These are phyloP conservation scores for Orchesella flavescens DNA, from an alignment of 2,888 invertebrate genomes.

Conservation along the genomic window DNA sequence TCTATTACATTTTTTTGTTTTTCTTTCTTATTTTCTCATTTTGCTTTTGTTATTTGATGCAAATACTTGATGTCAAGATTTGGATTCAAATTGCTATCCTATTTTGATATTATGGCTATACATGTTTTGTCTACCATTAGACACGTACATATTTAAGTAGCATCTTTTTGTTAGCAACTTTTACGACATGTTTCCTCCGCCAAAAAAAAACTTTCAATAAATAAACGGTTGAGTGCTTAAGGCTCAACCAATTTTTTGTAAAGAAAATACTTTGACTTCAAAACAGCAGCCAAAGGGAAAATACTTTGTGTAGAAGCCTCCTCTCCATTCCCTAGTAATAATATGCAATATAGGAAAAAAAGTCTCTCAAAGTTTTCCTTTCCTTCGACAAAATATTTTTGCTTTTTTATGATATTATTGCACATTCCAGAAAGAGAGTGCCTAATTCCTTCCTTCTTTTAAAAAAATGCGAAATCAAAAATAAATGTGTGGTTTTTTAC, in stretches of 20 bases:
- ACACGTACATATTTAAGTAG: too few relatives aligned
- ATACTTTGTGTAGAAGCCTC: neutral
- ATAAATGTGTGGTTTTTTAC: too few relatives aligned
- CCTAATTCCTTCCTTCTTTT: too few relatives aligned
- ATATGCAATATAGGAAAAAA: too few relatives aligned
- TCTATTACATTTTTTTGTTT: neutral
- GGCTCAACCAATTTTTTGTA: constrained; percentile 7
- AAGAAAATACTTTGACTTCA: neutral
- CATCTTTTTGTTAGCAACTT: too few relatives aligned
- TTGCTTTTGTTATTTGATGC: constrained; percentile 14
- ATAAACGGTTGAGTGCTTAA: neutral
- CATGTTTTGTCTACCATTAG: too few relatives aligned
- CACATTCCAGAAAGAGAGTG: neutral
- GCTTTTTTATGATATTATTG: neutral
- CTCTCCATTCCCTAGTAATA: neutral
- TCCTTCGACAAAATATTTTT: neutral
- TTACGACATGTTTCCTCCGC: too few relatives aligned
- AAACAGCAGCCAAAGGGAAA: neutral
- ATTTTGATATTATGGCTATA: neutral
- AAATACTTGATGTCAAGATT: constrained; percentile 4
- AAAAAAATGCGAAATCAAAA: too few relatives aligned
- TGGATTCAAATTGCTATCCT: constrained; percentile 22
- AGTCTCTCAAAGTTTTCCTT: neutral
- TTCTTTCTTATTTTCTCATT: neutral
- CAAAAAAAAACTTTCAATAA: too few relatives aligned